phyloP scores from a whole-genome alignment of 1,140 invertebrate species.

The Laupala kohalensis region DNA sequence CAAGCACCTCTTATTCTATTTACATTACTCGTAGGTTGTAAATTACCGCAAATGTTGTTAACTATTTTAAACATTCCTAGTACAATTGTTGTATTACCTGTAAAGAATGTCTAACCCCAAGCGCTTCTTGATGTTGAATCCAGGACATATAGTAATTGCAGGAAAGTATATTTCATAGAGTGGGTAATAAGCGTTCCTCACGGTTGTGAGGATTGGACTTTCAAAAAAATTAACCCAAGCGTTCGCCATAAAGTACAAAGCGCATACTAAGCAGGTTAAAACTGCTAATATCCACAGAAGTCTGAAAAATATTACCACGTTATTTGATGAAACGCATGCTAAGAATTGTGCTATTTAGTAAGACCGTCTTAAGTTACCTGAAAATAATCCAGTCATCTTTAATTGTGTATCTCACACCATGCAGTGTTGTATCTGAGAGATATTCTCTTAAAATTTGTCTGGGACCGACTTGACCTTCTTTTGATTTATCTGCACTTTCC shows the following conservation, averaged over 20 bases:
- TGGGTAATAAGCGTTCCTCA: slow-evolving; percentile 22
- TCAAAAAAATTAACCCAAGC: background rate
- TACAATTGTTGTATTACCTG: background rate
- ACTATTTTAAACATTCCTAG: too few species aligned
- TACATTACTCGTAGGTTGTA: too few species aligned
- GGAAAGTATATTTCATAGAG: slow-evolving; percentile 22
- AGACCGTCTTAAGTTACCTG: background rate
- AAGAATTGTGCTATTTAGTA: background rate
- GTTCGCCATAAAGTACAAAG: background rate
- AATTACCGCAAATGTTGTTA: too few species aligned
- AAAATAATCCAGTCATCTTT: background rate
- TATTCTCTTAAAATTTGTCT: background rate
- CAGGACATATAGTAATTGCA: slow-evolving; percentile 22
- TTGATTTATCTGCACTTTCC: too few species aligned
- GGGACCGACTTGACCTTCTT: too few species aligned
- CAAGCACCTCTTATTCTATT: too few species aligned
- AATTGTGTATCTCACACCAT: background rate
- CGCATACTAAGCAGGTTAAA: background rate
- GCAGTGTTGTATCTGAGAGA: background rate
- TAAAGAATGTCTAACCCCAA: background rate
- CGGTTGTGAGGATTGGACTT: slow-evolving; percentile 9
- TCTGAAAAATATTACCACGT: background rate
- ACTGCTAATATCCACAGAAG: background rate
- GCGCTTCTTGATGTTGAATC: slow-evolving; percentile 19
- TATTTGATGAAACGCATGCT: background rate